Evolutionary conservation across 2,888 invertebrate genomes (phyloP).

Genomic region (Platycheirus rosarum): DNA sequence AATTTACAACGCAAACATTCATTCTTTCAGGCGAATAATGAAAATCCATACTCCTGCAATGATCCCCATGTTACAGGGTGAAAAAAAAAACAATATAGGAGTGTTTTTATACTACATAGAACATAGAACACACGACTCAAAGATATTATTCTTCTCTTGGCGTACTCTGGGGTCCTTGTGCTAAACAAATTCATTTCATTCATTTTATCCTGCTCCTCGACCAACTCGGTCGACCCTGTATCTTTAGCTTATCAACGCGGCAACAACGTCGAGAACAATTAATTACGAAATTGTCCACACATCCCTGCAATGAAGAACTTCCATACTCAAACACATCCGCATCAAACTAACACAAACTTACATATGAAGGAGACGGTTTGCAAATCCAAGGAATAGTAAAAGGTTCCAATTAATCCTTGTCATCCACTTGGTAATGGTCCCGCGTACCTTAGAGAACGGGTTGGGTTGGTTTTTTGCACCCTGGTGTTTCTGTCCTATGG

Average conservation of each 20-base stretch:
- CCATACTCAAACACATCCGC: not conserved
- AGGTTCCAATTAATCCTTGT: slow-evolving; percentile 73
- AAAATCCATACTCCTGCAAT: slow-evolving; percentile 25
- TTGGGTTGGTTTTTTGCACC: slow-evolving; percentile 35
- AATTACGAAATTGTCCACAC: slow-evolving; percentile 70
- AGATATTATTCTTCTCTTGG: slow-evolving; percentile 30
- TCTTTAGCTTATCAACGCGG: slow-evolving; percentile 51
- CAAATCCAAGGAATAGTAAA: slow-evolving; percentile 64
- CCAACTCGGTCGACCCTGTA: slow-evolving; percentile 2
- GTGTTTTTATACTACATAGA: too few relatives aligned
- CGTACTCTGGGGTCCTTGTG: slow-evolving; percentile 2
- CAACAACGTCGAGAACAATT: slow-evolving; percentile 65
- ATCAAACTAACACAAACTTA: slow-evolving; percentile 8
- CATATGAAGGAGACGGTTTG: slow-evolving; percentile 61
- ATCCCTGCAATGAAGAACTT: slow-evolving; percentile 15
- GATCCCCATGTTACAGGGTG: slow-evolving; percentile 40
- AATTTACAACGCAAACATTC: slow-evolving; percentile 72
- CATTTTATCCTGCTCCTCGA: slow-evolving; percentile 12
- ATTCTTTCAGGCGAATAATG: slow-evolving; percentile 46
- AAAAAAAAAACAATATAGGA: too few relatives aligned
- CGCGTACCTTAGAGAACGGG: slow-evolving; percentile 4
- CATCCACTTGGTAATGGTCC: slow-evolving; percentile 70
- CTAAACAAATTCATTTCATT: slow-evolving; percentile 51
- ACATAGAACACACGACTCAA: slow-evolving; percentile 26
- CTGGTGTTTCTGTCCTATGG: slow-evolving; percentile 30